Conservation (phyloP, 2,888 invertebrate species). For the Polydrusus tereticollis region DNA sequence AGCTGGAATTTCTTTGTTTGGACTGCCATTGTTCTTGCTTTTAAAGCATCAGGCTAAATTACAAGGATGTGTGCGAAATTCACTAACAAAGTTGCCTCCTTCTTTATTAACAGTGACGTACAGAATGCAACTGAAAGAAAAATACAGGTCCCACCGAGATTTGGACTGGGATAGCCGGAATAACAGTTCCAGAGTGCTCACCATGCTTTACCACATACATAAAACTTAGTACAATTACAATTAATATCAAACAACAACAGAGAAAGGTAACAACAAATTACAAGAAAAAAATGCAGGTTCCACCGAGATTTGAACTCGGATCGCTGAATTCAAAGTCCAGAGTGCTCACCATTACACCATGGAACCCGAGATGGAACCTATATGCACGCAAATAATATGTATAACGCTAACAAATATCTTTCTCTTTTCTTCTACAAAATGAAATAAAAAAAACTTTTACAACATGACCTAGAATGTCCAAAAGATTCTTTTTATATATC, state of each 20-base stretch:
- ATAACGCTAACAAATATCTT: conserved; percentile 86
- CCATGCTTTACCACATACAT: too few relatives aligned
- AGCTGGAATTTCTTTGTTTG: conserved; percentile 54
- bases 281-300: conserved; percentile 67
- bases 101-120: conserved; percentile 48
- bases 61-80: conserved; percentile 58
- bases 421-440: too few relatives aligned
- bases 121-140: neutral
- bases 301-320: conserved; percentile 86
- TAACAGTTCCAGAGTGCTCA: too few relatives aligned
- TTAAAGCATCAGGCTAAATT: conserved; percentile 58
- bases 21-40: conserved; percentile 53
- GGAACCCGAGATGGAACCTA: conserved; percentile 68
- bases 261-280: neutral
- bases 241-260: neutral
- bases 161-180: neutral
- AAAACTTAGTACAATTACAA: too few relatives aligned
- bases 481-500: too few relatives aligned
- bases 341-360: conserved; percentile 72
- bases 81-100: conserved; percentile 61
- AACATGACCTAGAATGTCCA: too few relatives aligned
- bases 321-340: conserved; percentile 87
- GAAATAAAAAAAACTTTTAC: too few relatives aligned
- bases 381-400: too few relatives aligned
- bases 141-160: neutral